Base-by-base conservation (phyloP, 2,888 invertebrate genomes). In the Yponomeuta sedellus region DNA sequence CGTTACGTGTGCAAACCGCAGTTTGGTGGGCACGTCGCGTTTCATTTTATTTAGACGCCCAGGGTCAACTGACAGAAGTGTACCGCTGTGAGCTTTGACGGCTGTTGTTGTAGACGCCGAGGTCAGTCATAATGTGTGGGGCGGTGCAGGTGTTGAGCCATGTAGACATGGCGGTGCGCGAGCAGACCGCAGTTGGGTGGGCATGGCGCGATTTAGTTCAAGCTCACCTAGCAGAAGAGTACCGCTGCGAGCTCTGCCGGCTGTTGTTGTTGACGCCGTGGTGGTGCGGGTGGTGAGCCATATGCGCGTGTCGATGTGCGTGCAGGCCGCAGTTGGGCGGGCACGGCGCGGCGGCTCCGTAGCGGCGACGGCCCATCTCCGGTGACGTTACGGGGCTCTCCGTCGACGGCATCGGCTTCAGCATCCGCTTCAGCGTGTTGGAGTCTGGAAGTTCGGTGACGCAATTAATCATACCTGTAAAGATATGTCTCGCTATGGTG, bases 311-410 rank as follows among this genome's bases (percentile, higher is more conserved):
- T 67, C 93, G 92, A 64, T 92, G 93, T 58, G 90, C 88, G 72
- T 94, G 93, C 67, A 93, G 88, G 69, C 93, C 94, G 76, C 94
- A 94, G 6, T 93, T 90, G 0, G 93, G 92, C 67, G 94, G 94
- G 68, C 94, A 93, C 3, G 92, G 92, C 0, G 77, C 83, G 10
- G 89, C 81, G 10, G 79, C 85, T 63, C 92, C 94, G 82, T 96
- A 96, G 65, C 96, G 92, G 63, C 96, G 94, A 64, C 96, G 93
- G 22, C 96, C 95, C 95, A 96, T 97, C 91, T 97, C 97, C 19
- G 97, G 97, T 67, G 97, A 97, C 64, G 97, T 97, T 65, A 96
- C 97, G 1, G 97, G 97, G 78, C 96, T 96, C 81, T 97, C 97
- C 67, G 95, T 94, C 73, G 96, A 96, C 28, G 97, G 96, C 94